phyloP scores from a whole-genome alignment of 2,888 invertebrate species.

The Mellilla xanthometata region DNA sequence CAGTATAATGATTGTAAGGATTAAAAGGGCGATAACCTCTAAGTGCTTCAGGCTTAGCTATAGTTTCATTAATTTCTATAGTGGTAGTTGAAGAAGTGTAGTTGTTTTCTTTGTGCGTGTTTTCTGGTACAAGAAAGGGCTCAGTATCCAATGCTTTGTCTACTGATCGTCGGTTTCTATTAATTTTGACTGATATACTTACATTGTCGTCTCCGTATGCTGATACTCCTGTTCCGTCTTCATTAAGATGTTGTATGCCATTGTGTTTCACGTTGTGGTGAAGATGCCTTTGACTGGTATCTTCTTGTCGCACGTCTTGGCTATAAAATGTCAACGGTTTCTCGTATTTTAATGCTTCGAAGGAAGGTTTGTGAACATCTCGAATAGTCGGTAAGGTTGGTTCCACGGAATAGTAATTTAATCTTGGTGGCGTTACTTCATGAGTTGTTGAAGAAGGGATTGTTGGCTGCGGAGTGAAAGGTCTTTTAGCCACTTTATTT shows the following conservation, averaged over 20 bases:
- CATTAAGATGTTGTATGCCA: constrained; percentile 64
- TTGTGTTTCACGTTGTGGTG: constrained; percentile 53
- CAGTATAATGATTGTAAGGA: constrained; percentile 14
- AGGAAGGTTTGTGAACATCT: constrained; percentile 35
- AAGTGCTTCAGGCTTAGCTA: constrained; percentile 46
- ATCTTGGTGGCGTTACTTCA: constrained; percentile 45
- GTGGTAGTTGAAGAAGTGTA: constrained; percentile 21
- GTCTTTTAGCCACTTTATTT: constrained; percentile 33
- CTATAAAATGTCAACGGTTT: constrained; percentile 31
- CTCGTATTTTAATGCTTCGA: constrained; percentile 47
- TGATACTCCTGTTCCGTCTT: constrained; percentile 65
- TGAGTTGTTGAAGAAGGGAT: constrained; percentile 27
- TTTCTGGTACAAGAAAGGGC: constrained; percentile 47
- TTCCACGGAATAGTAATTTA: constrained; percentile 61
- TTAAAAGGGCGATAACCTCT: constrained; percentile 35
- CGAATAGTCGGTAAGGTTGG: constrained; percentile 37
- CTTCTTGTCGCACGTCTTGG: constrained; percentile 30
- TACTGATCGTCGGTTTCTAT: constrained; percentile 35
- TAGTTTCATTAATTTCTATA: constrained; percentile 35
- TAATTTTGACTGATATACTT: constrained; percentile 51
- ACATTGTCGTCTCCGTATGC: constrained; percentile 68
- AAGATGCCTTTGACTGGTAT: constrained; percentile 52
- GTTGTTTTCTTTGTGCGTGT: constrained; percentile 7
- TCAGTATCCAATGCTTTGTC: constrained; percentile 47
- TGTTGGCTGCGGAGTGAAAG: constrained; percentile 29